A percentile compares a stretch with the other conserved stretches of the same genome.
These are phyloP conservation scores for Anastatus disparis DNA, from an alignment of 1,140 invertebrate species.

Conservation along the genomic window DNA sequence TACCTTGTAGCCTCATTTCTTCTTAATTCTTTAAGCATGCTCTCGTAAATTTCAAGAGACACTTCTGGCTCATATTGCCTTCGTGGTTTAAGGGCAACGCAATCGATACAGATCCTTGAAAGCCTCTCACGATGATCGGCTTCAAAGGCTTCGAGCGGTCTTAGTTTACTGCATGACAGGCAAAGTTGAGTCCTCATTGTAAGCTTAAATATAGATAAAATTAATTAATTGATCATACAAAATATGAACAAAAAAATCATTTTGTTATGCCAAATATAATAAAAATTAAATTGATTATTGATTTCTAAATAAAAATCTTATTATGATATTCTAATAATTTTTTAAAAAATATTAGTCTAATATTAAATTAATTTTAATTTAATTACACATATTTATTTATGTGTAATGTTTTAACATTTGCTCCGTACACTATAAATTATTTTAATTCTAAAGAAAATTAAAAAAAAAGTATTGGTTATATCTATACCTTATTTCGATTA, in stretches of 20 bases:
- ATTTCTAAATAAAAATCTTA: too few species aligned
- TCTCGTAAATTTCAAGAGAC: constrained; percentile 65
- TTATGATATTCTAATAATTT: too few species aligned
- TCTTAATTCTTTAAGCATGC: constrained; percentile 70
- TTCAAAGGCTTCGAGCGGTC: constrained; percentile 22
- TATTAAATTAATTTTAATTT: too few species aligned
- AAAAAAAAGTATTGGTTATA: too few species aligned
- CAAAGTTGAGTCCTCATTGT: constrained; percentile 36
- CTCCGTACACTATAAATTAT: too few species aligned
- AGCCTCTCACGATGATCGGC: constrained; percentile 21
- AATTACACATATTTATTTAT: too few species aligned
- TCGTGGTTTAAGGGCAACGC: constrained; percentile 36
- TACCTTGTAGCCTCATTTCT: constrained; percentile 64
- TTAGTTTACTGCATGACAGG: constrained; percentile 43
- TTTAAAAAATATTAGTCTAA: too few species aligned
- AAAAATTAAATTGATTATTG: too few species aligned
- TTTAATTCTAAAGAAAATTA: too few species aligned
- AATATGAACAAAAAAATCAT: too few species aligned
- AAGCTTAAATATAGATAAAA: neutral
- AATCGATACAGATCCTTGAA: constrained; percentile 45
- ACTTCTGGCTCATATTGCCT: neutral
- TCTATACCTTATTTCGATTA: constrained; percentile 12
- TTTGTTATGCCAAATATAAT: too few species aligned
- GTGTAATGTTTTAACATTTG: too few species aligned
- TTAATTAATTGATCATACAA: neutral